These are phyloP conservation scores for Carterocephalus palaemon DNA, from an alignment of 2,888 invertebrate species.

Conservation along the genomic window DNA sequence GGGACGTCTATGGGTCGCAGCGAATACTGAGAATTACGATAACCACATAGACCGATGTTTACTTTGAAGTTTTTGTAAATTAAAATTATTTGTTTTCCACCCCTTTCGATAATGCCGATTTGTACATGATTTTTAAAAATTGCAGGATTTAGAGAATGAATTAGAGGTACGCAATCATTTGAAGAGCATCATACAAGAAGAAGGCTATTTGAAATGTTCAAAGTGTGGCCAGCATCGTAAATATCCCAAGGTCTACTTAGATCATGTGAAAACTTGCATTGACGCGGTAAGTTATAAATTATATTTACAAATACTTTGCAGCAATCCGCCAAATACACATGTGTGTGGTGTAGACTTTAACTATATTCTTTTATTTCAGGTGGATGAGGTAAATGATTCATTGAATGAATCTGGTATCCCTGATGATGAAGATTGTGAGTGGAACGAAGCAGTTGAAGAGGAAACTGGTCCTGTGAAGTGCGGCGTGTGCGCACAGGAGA, in stretches of 20 bases:
- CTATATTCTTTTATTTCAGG: background rate
- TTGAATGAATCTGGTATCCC: background rate
- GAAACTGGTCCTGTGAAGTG: no score
- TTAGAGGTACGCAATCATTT: conserved; percentile 23
- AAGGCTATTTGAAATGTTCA: conserved; percentile 3
- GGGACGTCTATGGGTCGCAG: no score
- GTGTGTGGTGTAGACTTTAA: background rate
- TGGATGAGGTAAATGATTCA: background rate
- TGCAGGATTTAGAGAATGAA: conserved; percentile 23
- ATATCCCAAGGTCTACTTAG: conserved; percentile 7
- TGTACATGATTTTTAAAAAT: background rate
- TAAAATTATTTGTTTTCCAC: no score
- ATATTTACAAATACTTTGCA: no score
- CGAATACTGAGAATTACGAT: no score
- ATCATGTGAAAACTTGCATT: conserved; percentile 4
- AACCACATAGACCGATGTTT: no score
- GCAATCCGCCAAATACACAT: no score
- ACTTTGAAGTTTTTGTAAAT: no score
- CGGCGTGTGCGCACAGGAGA: conserved; percentile 24
- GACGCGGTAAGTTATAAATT: background rate
- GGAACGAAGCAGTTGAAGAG: background rate
- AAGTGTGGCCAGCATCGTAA: conserved; percentile 8
- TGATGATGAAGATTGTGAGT: no score
- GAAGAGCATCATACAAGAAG: conserved; percentile 10
- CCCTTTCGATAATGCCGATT: no score